phyloP scores from a whole-genome alignment of 2,888 invertebrate genomes.

The Druceiella hillmani region DNA sequence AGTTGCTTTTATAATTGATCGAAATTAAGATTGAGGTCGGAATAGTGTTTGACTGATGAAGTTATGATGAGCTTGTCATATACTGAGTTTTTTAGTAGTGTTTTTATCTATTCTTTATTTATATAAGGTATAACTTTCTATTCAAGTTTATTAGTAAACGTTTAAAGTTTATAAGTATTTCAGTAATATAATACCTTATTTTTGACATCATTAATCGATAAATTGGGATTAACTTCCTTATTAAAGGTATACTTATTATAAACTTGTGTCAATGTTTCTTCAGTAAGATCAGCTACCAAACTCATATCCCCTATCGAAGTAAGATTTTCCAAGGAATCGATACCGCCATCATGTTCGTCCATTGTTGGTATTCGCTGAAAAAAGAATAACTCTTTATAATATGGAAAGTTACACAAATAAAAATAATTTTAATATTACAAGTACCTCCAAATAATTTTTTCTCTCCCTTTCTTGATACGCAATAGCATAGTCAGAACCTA shows the following conservation, averaged over 20 bases:
- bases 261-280: slow-evolving; percentile 40
- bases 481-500: slow-evolving; percentile 33
- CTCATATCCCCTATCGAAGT: slow-evolving; percentile 31
- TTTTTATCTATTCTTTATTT: no score
- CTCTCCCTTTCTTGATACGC: slow-evolving; percentile 33
- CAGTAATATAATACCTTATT: no score
- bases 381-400: no score
- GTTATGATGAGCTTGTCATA: slow-evolving; percentile 7
- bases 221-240: slow-evolving; percentile 35
- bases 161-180: slow-evolving; percentile 1
- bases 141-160: slow-evolving; percentile 2
- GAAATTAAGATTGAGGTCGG: no score
- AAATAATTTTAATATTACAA: background rate
- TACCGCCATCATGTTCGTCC: slow-evolving; percentile 33
- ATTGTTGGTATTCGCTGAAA: slow-evolving; percentile 30
- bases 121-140: no score
- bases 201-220: slow-evolving; percentile 38
- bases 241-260: slow-evolving; percentile 44
- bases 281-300: slow-evolving; percentile 33
- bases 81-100: background rate
- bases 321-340: slow-evolving; percentile 39
- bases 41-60: no score
- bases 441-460: slow-evolving; percentile 1
- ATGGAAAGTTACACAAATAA: background rate
- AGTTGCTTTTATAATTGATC: no score